phyloP scores from a whole-genome alignment of 2,797 vertebrate genomes.

The Mormyrus proboscirostris region DNA sequence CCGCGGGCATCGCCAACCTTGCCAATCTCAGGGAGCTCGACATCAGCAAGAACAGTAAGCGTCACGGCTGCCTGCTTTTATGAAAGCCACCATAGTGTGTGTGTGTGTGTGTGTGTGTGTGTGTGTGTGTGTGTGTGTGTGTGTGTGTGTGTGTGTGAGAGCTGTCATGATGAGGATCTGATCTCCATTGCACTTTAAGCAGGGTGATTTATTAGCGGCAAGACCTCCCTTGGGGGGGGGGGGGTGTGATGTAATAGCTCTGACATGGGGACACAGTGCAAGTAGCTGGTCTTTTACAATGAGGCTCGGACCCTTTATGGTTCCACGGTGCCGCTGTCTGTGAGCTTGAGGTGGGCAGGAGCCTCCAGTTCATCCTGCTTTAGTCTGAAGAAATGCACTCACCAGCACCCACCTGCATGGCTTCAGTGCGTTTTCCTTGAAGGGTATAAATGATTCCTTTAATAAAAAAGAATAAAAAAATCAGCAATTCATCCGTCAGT shows the following conservation, averaged over 20 bases:
- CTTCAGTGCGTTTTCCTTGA: neutral
- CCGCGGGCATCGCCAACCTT: slow-evolving; percentile 93
- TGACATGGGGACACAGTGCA: neutral
- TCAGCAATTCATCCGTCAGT: neutral
- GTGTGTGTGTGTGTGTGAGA: neutral
- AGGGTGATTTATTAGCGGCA: neutral
- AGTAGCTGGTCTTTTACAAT: neutral
- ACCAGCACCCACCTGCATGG: neutral
- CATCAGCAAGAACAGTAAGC: slow-evolving; percentile 99
- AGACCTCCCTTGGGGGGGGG: neutral
- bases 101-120: neutral
- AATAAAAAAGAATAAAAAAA: neutral
- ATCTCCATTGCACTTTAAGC: neutral
- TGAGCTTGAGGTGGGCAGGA: neutral
- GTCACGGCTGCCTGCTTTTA: neutral
- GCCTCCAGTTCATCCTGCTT: neutral
- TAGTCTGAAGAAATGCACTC: neutral
- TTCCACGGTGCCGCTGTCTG: neutral
- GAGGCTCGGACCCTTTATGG: neutral
- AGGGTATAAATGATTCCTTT: neutral
- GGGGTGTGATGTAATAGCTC: neutral
- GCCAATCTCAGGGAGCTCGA: slow-evolving; percentile 98
- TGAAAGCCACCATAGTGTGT: neutral
- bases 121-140: neutral
- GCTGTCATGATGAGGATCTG: neutral